Base-by-base conservation (phyloP, 2,797 vertebrate species). In the Pogoniulus pusillus region DNA sequence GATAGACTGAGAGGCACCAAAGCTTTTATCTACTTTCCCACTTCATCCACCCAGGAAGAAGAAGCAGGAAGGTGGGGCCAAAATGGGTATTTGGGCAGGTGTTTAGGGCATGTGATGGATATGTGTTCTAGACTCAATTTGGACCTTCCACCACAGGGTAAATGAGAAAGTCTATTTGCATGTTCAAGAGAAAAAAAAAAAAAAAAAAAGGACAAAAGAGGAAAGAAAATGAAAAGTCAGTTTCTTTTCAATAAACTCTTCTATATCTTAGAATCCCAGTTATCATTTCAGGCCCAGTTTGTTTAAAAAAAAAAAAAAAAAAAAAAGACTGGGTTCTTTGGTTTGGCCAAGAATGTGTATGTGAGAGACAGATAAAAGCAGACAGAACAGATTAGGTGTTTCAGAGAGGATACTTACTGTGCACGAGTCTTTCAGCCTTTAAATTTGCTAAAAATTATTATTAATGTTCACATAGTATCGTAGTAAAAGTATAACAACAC, bases 161-260 rank as follows among this genome's bases (percentile, higher is more conserved):
- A 78, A 3, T 27, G 4, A 30, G 3, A 73, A 63, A 77, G 4
- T 39, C 30, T 29, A 2, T 16, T 7, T 24, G 13, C 0, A 65
- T 11, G 5, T 39, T 82, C 6, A 3, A 3, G 15, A 23, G 8
- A 2, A 5, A 15, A 27, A 23, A 51, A 7, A 16, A 39, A 34
- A 10, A 37, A 4, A 9, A 53, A 55, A 60, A 4, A 1, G 5
- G 7, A 24, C 64, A 32, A 7, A 74, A 16, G 70, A 26, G 5
- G 7, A 24, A 64, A 34, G 8, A 75, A 32, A 54, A 66, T 39
- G 3, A 62, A 64, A 81, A 65, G 20, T 1, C 8, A 20, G 10
- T 19, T 6, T 2, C 4, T 0, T 51, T 59, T 60, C 12, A 73
- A 23, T 30, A 53, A 24, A 59, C 12, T 1, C 1, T 1, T 0